Base-by-base conservation (phyloP, 92 coral and sea anemone species). In the Parazoanthus swiftii region DNA sequence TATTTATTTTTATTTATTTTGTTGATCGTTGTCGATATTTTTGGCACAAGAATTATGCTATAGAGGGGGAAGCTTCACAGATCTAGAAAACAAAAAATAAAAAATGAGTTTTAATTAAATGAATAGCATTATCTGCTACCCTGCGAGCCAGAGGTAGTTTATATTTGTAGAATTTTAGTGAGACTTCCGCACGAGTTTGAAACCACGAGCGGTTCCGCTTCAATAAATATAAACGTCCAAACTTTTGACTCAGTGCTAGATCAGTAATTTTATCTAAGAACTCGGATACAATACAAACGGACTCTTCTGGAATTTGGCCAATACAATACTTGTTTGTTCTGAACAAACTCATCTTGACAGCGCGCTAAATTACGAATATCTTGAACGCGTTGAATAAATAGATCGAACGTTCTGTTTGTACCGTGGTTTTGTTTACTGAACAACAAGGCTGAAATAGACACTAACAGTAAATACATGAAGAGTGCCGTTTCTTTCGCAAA, bases 361-460 rank as follows among this genome's bases (percentile, higher is more conserved):
- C 51, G 80, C 80, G 80, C 80, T 76, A 36, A 36, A 25, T 76
- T 76, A 76, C 58, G 56, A 76, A 76, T 76, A 42, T 76, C 80
- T 20, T 68, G 33, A 68, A 76, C n/a, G 80, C 56, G 80, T 63
- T 63, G 70, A 65, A 65, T 65, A 15, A 65, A 65, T 65, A 65
- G 73, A 15, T 77, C 81, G 29, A 39, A 77, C 39, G 77, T 73
- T 73, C 43, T 73, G 77, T 73, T 56, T 56, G 63, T 56, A 56
- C 63, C 63, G 63, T 56, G 63, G 63, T 14, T 56, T 73, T 73
- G 38, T 29, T 70, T 16, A 21, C n/a, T 73, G 77, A 73, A 73
- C 23, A 73, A 73, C 23, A 73, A 73, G 77, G 77, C 42, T 13
- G 77, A 73, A 35, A 26, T 73, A 26, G 77, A 73, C 77, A 73